phyloP scores from a whole-genome alignment of 2,797 vertebrate species.

The Luscinia luscinia region DNA sequence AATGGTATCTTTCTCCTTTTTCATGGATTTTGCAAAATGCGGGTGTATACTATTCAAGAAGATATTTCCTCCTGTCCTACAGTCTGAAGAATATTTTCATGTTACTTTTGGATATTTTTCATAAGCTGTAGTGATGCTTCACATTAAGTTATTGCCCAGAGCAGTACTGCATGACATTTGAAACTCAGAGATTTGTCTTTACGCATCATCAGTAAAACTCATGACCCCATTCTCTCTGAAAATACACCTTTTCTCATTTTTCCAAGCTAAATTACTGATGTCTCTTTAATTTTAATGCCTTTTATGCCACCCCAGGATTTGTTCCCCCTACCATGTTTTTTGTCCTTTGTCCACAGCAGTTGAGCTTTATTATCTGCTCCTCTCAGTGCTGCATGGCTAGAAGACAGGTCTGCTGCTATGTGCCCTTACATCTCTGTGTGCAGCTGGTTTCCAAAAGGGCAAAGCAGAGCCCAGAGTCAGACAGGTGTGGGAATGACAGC shows the following conservation, averaged over 20 bases:
- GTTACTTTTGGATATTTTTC: background rate
- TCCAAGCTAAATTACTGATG: background rate
- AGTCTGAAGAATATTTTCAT: background rate
- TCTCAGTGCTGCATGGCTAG: background rate
- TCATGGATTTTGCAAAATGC: background rate
- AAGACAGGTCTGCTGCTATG: background rate
- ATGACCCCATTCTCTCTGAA: background rate
- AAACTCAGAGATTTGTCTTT: background rate
- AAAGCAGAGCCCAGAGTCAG: background rate
- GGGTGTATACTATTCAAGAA: background rate
- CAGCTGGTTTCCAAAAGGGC: background rate
- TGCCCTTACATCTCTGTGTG: background rate
- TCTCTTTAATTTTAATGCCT: background rate
- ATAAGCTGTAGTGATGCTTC: background rate
- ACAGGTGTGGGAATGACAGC: background rate
- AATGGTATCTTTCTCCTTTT: background rate
- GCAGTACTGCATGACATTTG: background rate
- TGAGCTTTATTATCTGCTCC: background rate
- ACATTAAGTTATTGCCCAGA: background rate
- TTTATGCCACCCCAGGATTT: background rate
- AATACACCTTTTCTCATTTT: background rate
- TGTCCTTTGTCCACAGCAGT: background rate
- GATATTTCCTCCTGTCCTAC: background rate
- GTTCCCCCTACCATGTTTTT: background rate
- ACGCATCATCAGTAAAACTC: background rate